Evolutionary conservation across 2,888 invertebrate species (phyloP).

Genomic region (Heliconius charithonia): DNA sequence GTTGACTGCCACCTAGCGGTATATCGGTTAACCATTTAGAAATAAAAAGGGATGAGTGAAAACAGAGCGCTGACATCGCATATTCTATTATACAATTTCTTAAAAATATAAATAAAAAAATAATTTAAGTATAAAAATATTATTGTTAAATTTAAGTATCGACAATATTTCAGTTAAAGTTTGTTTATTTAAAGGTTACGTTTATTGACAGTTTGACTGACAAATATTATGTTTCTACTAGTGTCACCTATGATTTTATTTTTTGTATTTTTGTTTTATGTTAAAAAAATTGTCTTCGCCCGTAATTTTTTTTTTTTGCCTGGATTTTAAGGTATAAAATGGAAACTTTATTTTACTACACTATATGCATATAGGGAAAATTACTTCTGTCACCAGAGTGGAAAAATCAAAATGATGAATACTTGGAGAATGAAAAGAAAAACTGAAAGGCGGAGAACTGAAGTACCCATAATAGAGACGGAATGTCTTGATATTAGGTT

Average conservation of each 20-base stretch:
- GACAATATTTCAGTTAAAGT: background rate
- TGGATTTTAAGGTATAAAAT: background rate
- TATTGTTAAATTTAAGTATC: background rate
- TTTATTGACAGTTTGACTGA: background rate
- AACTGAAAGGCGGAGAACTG: too few species aligned
- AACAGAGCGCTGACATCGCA: constrained; percentile 21
- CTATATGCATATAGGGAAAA: too few species aligned
- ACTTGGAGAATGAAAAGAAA: too few species aligned
- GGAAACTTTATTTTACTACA: too few species aligned
- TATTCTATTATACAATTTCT: background rate
- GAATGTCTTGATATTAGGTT: too few species aligned
- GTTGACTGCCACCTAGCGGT: constrained; percentile 32
- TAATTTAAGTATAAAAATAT: background rate
- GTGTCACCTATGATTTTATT: constrained; percentile 15
- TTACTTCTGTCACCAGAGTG: too few species aligned
- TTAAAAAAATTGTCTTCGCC: background rate
- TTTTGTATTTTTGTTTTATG: background rate
- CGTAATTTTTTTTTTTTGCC: background rate
- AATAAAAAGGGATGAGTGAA: background rate
- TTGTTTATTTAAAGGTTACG: background rate
- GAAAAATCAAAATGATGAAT: too few species aligned
- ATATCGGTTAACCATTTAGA: constrained; percentile 22
- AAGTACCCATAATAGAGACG: too few species aligned
- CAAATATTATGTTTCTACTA: background rate
- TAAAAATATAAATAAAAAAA: background rate